Base-by-base conservation (phyloP, 2,888 invertebrate genomes). In the Sminthurinus aureus region DNA sequence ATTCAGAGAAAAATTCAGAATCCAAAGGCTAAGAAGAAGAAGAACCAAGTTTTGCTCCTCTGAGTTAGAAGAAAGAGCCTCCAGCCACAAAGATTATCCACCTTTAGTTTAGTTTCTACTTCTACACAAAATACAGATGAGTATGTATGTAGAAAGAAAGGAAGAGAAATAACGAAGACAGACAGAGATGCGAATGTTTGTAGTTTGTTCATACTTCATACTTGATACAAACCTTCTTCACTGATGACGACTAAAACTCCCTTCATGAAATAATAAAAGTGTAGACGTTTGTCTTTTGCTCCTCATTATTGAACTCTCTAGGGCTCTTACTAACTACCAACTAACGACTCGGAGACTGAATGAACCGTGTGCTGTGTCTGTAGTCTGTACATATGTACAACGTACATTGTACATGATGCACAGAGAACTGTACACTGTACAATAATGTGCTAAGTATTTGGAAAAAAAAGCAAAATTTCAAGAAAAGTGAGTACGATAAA, bases 311-410 rank as follows among this genome's bases (percentile, higher is more conserved):
- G 75, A 75, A 22, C 75, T 75, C 38, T 51, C 51, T 75, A 18
- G 26, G n/a, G 75, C 75, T 75, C 69, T 69, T 51, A n/a, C 75
- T 75, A 75, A 75, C 75, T 75, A 75, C 75, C 51, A 75, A 52
- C 75, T 75, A 75, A 75, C 75, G 75, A 75, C 75, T 75, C 15
- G n/a, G 67, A 20, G 67, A 51, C 38, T 69, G 51, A 51, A 50
- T 50, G n/a, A 75, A 6, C 51, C 51, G 51, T 75, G 52, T 18
- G 50, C 75, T 24, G 71, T 8, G 9, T 24, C 11, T 26, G 26
- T 15, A 71, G n/a, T n/a, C n/a, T n/a, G n/a, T 13, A 71, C 20
- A 71, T 24, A 20, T 0, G 24, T 24, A 13, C 71, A 12, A 18
- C 22, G 9, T 20, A 67, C 1, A 67, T 8, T 67, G n/a, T 67